Conservation (phyloP, 2,888 invertebrate species). For the Eupelmus urozonus region DNA sequence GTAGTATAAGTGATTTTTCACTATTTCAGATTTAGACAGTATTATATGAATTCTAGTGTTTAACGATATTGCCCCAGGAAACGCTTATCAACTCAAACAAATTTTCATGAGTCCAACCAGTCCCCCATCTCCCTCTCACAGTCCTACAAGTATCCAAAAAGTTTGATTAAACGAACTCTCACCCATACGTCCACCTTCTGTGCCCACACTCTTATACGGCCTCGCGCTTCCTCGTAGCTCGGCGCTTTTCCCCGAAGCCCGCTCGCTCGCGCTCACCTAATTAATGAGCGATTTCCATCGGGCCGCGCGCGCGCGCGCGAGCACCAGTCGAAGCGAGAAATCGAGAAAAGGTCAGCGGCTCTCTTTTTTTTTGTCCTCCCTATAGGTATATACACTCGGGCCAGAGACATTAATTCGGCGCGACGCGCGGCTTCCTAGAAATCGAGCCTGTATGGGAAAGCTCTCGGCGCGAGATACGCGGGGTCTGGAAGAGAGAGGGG, state of each 20-base stretch:
- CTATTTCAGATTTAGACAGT: no score
- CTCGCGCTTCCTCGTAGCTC: no score
- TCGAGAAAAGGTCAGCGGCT: slow-evolving; percentile 32
- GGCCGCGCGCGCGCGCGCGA: neutral
- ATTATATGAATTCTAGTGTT: no score
- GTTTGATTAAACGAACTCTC: slow-evolving; percentile 48
- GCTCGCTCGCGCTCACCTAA: neutral
- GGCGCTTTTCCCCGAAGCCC: slow-evolving; percentile 37
- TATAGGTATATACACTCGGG: neutral
- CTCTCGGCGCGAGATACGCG: neutral
- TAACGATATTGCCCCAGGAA: no score
- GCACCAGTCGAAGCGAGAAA: slow-evolving; percentile 30
- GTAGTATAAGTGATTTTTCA: no score
- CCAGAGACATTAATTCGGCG: slow-evolving; percentile 56
- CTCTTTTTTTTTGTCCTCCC: neutral
- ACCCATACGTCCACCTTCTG: no score
- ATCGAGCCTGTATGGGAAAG: slow-evolving; percentile 33
- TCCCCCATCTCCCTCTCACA: no score
- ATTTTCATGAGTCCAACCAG: no score
- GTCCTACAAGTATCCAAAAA: no score
- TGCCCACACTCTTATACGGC: no score
- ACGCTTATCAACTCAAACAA: no score
- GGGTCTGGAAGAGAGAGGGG: neutral
- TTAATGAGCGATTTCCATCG: slow-evolving; percentile 49
- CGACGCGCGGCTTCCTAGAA: slow-evolving; percentile 57